Evolutionary conservation across 1,140 invertebrate genomes (phyloP), one percentile per base, ranked within the genome.

Genomic region (Lepidotrigona ventralis): DNA sequence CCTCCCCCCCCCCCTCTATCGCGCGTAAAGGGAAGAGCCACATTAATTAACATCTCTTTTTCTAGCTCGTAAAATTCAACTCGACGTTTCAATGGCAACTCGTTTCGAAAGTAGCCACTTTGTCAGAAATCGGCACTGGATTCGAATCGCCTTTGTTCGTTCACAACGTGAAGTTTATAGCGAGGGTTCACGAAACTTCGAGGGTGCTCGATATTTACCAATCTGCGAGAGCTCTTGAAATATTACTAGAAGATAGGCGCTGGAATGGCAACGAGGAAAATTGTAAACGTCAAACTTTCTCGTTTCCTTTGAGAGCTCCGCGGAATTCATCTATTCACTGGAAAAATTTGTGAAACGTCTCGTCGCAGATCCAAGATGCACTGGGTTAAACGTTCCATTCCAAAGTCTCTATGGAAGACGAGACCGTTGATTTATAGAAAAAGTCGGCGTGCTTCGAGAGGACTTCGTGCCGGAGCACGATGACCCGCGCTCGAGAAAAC

Each of bases 341-440:
- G 64, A 63, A 72, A 46, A 53, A 63, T 72, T 80, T 58, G n/a
- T 17, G 39, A 46, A 72, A 12, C 56, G 26, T 63, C 21, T 73
- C 33, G n/a, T 29, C 17, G 15, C n/a, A 58, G 23, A 19, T 46
- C 56, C 17, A 70, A 83, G 60, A 54, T 51, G 53, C 26, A 11
- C 66, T 1, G 39, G 71, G 79, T 81, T 84, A 81, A 84, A 84
- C 58, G 71, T 58, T 64, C 60, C 53, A 54, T 60, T 46, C 63
- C 33, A 19, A 2, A 23, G 21, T 70, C 75, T 73, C n/a, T 51
- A 29, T 29, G 15, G 26, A 53, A 51, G 60, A 58, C 51, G 58
- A 46, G 6, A 53, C 29, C 79, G 53, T 17, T 83, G 84, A 85
- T 85, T 85, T 85, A 85, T 83, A 78, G 80, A 85, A 83, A 83